Evolutionary conservation across 2,888 invertebrate genomes (phyloP), one percentile per base, ranked within the genome.

Genomic region (Lingula anatina): DNA sequence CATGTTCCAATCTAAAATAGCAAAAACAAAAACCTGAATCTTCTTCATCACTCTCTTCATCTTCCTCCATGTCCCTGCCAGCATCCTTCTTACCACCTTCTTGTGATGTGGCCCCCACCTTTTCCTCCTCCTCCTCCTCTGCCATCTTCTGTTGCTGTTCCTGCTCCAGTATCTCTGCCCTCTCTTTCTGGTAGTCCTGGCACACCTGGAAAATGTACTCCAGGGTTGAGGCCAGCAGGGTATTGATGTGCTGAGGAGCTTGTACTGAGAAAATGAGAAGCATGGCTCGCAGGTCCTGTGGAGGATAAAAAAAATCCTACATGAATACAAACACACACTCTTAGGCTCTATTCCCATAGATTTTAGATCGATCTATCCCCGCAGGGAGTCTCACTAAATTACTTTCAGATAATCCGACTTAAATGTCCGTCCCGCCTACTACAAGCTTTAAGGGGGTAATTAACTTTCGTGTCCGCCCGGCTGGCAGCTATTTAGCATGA

Each of bases 201-300:
- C 69, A 70, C 25, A 64, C 55, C 24, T 62, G 58, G 31, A 65
- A 61, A 39, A 73, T 68, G 49, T 62, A 64, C 44, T 64, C 65
- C 41, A 73, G 59, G 37, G 67, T 66, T 39, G 71, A 66, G 21
- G 60, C 55, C 49, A 74, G 56, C 20, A 69, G 43, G n/a, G 56
- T 57, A 48, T 66, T 68, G 44, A 67, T 53, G 35, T 65, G 60
- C 43, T 65, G 65, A 1, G 68, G 70, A 12, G 62, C 65, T 48
- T 70, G 70, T 5, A 71, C 73, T 7, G 71, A 68, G 52, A 70
- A 70, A 44, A 74, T 69, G 50, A 75, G 58, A 49, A 69, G 55
- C 65, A 74, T 61, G 15, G 75, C 71, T 31, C 73, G 54, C 21
- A 75, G 52, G 50, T 75, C 75, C 74, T 74, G 56, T n/a, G 57